phyloP scores from a whole-genome alignment of 92 coral and sea anemone species.

The Epizoanthus scotinus region DNA sequence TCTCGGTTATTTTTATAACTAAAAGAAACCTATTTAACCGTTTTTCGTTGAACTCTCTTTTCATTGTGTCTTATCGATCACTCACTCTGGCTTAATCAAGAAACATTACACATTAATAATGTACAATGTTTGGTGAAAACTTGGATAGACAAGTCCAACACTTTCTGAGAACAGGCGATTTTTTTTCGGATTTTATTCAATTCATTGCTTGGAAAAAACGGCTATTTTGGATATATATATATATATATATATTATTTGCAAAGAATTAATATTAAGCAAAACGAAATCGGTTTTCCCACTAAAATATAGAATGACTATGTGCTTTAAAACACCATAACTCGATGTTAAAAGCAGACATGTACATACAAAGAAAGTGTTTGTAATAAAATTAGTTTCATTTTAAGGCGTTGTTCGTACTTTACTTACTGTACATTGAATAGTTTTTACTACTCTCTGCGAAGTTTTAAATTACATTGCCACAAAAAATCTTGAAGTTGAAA shows the following conservation, averaged over 20 bases:
- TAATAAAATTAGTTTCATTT: background rate
- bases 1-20: no score
- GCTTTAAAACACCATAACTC: background rate
- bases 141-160: background rate
- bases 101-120: conserved; percentile 26
- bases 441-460: background rate
- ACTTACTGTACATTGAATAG: background rate
- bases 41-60: background rate
- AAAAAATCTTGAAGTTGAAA: conserved; percentile 44
- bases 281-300: background rate
- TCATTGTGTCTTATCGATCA: background rate
- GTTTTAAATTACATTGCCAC: conserved; percentile 10
- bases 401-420: background rate
- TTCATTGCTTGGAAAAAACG: background rate
- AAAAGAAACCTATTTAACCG: no score
- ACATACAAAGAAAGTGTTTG: background rate
- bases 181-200: background rate
- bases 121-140: conserved; percentile 3
- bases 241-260: background rate
- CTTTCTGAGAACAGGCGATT: background rate
- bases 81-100: background rate
- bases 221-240: background rate
- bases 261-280: background rate
- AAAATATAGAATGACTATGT: background rate
- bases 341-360: background rate